A percentile compares a stretch with the other conserved stretches of the same genome.
Conservation (phyloP, 64 coral and sea anemone genomes). For the Montipora cactus region DNA sequence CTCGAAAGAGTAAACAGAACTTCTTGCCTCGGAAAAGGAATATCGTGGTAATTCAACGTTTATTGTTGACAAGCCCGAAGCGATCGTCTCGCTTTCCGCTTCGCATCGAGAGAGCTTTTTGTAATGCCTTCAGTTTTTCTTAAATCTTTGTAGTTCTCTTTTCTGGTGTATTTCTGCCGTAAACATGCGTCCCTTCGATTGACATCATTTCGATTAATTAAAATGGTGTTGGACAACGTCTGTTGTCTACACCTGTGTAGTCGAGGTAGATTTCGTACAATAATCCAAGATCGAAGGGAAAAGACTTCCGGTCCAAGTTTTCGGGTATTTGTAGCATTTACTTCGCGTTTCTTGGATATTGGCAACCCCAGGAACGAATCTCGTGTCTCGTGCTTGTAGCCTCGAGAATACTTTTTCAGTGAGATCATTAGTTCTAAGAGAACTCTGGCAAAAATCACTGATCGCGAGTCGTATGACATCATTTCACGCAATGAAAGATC, state of each 20-base stretch:
- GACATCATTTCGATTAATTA: background rate
- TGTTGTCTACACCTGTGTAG: background rate
- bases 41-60: background rate
- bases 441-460: slow-evolving; percentile 31
- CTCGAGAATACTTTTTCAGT: slow-evolving; percentile 55
- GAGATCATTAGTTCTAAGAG: slow-evolving; percentile 72
- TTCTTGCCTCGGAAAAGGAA: background rate
- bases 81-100: background rate
- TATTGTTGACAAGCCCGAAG: background rate
- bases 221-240: slow-evolving; percentile 1
- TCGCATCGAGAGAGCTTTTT: no score
- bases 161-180: background rate
- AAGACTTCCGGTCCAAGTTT: slow-evolving; percentile 8
- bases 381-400: background rate
- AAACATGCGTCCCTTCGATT: no score
- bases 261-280: background rate
- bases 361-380: background rate
- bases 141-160: background rate
- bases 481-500: slow-evolving; percentile 79
- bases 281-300: slow-evolving; percentile 11
- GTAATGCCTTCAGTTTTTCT: background rate
- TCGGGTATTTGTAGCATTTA: background rate
- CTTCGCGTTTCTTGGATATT: background rate
- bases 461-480: slow-evolving; percentile 70
- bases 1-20: background rate